A percentile compares a stretch with the other conserved stretches of the same genome.
These are phyloP conservation scores for Sebastes umbrosus DNA, from an alignment of 2,797 vertebrate genomes.

Conservation along the genomic window DNA sequence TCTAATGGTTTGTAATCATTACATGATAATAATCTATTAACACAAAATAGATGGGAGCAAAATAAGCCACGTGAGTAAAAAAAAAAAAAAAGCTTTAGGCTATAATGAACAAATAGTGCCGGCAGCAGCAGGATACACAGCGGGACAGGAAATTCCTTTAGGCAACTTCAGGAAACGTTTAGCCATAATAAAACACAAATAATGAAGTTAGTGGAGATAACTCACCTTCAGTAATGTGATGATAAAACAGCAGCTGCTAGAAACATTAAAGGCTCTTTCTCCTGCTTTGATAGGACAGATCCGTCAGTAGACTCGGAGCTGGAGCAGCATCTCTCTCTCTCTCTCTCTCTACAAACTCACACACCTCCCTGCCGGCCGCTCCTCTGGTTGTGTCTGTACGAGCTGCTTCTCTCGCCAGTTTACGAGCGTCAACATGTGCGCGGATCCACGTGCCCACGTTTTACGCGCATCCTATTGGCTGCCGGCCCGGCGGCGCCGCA, in stretches of 20 bases:
- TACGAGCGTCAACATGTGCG: slow-evolving; percentile 84
- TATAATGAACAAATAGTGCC: not conserved
- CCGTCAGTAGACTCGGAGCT: slow-evolving; percentile 29
- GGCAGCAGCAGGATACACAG: slow-evolving; percentile 9
- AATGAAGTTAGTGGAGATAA: not conserved
- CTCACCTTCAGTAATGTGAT: slow-evolving; percentile 56
- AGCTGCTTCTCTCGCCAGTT: slow-evolving; percentile 65
- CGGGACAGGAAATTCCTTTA: slow-evolving; percentile 60
- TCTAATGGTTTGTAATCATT: not conserved
- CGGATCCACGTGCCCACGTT: slow-evolving; percentile 83
- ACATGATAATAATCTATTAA: not conserved
- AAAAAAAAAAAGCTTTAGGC: not conserved
- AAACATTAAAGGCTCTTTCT: not conserved
- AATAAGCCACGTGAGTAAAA: not conserved
- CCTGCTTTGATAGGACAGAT: slow-evolving; percentile 1
- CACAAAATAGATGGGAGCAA: not conserved
- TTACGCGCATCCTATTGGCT: slow-evolving; percentile 71
- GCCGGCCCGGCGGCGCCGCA: slow-evolving; percentile 25
- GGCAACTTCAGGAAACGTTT: slow-evolving; percentile 47
- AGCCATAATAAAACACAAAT: not conserved
- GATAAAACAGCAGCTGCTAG: slow-evolving; percentile 6
- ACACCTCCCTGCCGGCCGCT: slow-evolving; percentile 44
- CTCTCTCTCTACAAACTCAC: not conserved
- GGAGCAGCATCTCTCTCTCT: slow-evolving; percentile 42
- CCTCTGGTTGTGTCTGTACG: slow-evolving; percentile 59